These are phyloP conservation scores for Neomonachus schauinslandi DNA, from an alignment of 2,113 vertebrate species.

Conservation along the genomic window DNA sequence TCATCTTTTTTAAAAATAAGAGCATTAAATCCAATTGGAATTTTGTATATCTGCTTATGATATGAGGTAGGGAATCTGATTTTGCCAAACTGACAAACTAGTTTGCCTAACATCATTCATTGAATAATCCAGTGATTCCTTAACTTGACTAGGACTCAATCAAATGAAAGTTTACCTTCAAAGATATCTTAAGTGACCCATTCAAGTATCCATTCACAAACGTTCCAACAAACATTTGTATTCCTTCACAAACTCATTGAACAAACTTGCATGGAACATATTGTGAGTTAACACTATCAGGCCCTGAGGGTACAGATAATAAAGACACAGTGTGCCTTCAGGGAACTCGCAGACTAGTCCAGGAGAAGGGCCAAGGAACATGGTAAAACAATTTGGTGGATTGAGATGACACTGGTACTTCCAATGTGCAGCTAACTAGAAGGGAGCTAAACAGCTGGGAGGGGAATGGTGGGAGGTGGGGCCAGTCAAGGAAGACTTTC, in stretches of 20 bases:
- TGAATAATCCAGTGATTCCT: neutral
- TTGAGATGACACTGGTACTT: neutral
- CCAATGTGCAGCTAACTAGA: neutral
- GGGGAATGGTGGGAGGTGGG: neutral
- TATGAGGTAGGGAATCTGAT: neutral
- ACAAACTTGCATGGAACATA: neutral
- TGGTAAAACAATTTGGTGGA: neutral
- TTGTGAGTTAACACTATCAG: neutral
- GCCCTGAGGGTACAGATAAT: neutral
- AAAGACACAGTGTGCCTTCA: neutral
- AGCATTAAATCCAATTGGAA: neutral
- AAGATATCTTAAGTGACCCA: neutral
- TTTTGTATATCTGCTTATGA: neutral
- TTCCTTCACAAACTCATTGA: neutral
- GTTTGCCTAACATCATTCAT: neutral
- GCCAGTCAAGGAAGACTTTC: neutral
- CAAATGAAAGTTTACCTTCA: neutral
- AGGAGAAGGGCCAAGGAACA: neutral
- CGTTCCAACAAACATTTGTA: neutral
- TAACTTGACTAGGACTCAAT: neutral
- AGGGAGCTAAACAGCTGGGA: neutral
- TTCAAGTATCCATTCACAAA: neutral
- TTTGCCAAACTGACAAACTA: neutral
- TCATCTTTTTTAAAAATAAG: neutral
- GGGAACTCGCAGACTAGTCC: neutral